Percentiles rank a stretch among this genome's conserved stretches.
Conservation (phyloP, 2,113 vertebrate genomes). For the Etheostoma spectabile region DNA sequence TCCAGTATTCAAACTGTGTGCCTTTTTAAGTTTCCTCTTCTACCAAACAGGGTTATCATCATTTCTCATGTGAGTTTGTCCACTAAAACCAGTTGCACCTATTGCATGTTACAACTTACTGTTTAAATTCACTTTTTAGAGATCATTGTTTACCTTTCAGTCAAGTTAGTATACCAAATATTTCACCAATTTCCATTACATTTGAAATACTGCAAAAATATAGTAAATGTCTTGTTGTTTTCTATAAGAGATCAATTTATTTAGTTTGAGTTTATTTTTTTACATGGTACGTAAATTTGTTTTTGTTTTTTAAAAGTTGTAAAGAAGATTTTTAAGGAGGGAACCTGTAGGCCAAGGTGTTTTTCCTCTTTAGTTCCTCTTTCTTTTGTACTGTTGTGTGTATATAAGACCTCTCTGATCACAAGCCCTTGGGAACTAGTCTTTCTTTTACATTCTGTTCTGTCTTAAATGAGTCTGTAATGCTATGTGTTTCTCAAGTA, state of each 20-base stretch:
- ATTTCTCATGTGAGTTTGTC: neutral
- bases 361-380: neutral
- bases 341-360: conserved; percentile 10
- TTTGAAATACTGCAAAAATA: neutral
- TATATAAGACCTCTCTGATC: conserved; percentile 14
- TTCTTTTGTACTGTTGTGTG: conserved; percentile 22
- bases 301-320: conserved; percentile 27
- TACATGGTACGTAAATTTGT: conserved; percentile 7
- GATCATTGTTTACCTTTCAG: conserved; percentile 12
- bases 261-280: neutral
- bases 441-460: conserved; percentile 34
- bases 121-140: neutral
- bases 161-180: conserved; percentile 10
- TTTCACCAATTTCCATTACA: neutral
- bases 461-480: conserved; percentile 23
- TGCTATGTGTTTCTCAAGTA: conserved; percentile 44
- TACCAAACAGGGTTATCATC: neutral
- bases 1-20: conserved; percentile 33
- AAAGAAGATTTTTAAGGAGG: conserved; percentile 19
- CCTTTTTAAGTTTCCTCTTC: conserved; percentile 43
- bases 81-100: conserved; percentile 3
- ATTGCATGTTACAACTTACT: conserved; percentile 12
- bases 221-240: conserved; percentile 16
- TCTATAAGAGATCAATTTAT: neutral
- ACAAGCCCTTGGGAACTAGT: conserved; percentile 10